Evolutionary conservation across 2,113 vertebrate genomes (phyloP).

Genomic region (Montifringilla adamsi): DNA sequence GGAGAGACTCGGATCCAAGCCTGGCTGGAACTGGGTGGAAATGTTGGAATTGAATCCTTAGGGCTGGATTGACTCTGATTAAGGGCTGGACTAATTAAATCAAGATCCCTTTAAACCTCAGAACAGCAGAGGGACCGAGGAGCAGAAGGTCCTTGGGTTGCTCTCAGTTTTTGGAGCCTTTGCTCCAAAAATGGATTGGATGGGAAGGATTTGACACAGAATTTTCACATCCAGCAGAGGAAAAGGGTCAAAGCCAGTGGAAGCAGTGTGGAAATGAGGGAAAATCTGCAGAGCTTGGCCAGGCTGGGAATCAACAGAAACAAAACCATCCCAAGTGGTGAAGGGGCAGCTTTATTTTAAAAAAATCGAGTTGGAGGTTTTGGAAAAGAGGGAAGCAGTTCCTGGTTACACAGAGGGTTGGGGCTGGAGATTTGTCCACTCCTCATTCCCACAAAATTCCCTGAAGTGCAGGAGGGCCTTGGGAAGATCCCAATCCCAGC

Average conservation of each 20-base stretch:
- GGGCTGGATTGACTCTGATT: neutral
- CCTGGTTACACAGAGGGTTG: neutral
- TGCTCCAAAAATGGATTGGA: neutral
- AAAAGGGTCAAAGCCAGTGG: neutral
- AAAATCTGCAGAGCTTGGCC: neutral
- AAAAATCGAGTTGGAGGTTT: neutral
- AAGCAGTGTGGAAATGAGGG: neutral
- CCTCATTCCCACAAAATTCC: neutral
- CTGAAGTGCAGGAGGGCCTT: neutral
- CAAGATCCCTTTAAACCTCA: neutral
- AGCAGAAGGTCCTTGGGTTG: no score
- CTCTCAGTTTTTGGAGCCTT: neutral
- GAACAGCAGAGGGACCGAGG: accelerated
- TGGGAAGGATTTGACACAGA: neutral
- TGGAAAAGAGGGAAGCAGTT: neutral
- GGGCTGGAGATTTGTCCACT: neutral
- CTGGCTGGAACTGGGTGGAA: neutral
- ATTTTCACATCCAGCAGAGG: neutral
- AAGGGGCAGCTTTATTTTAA: neutral
- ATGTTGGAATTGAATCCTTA: neutral
- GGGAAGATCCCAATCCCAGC: neutral
- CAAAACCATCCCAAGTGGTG: neutral
- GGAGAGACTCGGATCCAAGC: neutral
- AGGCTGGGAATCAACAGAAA: neutral
- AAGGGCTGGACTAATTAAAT: neutral